Base-by-base conservation (phyloP, 1,140 invertebrate genomes). In the Euborellia annulipes region DNA sequence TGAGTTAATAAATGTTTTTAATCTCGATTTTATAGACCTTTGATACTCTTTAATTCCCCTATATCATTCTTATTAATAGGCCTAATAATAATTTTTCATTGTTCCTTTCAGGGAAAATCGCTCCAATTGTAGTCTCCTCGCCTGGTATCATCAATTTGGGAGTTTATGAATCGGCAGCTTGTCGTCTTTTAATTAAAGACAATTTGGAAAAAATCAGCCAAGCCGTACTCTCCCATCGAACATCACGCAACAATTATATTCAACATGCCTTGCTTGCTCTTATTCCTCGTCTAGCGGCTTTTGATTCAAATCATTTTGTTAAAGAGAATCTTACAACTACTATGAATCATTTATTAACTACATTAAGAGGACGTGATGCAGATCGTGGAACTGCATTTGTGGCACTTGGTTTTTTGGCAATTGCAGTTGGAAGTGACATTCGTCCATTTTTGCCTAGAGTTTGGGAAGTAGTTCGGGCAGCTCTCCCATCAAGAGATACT, bases 241-340 rank as follows among this genome's bases (percentile, higher is more conserved):
- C 67, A 14, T 76, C 79, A 0, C 78, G 82, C 52, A 87, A 77
- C 38, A 62, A 71, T 0, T 79, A 89, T 60, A 84, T 96, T 22
- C 91, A 96, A 55, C 83, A 91, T 56, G 78, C 85, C 1, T 61
- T 98, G 8, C 70, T 97, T 45, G 79, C 79, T 18, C 75, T 97
- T 34, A 67, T 98, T 48, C 94, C 94, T n/a, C 71, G 92, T 43
- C 62, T 98, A n/a, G 91, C 89, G 6, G 89, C 90, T 11, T 94
- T 97, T 53, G 81, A 91, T 60, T 80, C 78, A 44, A 74, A 78
- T n/a, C 72, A 75, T 27, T 96, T 95, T 54, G 71, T 80, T 2
- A 69, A 69, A 27, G 23, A 27, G 11, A 27, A 92, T 65, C 64
- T 95, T 2, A 72, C 69, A 14, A 72, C 76, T 1, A 81, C 85